Percentiles rank a stretch among this genome's conserved stretches.
phyloP scores from a whole-genome alignment of 1,140 invertebrate species.

The Myzus persicae region DNA sequence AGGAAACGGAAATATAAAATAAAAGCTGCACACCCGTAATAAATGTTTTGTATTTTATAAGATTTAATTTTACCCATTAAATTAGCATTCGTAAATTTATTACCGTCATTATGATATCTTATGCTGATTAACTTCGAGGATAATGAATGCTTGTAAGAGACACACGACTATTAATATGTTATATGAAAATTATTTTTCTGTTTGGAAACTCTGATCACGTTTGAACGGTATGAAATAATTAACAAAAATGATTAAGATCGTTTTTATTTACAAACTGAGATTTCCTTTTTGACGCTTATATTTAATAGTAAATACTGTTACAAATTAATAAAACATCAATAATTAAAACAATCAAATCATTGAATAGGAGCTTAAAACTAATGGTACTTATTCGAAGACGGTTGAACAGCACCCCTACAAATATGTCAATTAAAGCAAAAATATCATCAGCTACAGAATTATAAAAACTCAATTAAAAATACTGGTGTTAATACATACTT shows the following conservation, averaged over 20 bases:
- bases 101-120: background rate
- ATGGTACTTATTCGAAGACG: background rate
- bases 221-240: background rate
- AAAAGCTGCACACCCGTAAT: background rate
- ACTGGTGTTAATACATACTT: too few relatives aligned
- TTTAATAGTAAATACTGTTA: background rate
- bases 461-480: background rate
- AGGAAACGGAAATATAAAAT: background rate
- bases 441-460: background rate
- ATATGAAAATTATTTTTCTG: background rate
- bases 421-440: background rate
- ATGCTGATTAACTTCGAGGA: background rate
- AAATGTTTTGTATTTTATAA: constrained; percentile 9
- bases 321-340: background rate
- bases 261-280: background rate
- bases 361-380: background rate
- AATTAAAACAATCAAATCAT: background rate
- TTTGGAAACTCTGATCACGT: background rate
- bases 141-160: background rate
- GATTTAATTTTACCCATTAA: background rate
- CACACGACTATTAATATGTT: background rate
- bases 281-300: background rate
- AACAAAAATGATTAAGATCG: background rate
- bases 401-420: background rate
- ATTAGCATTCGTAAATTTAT: background rate